phyloP scores from a whole-genome alignment of 2,113 vertebrate genomes.

The Jaculus jaculus region DNA sequence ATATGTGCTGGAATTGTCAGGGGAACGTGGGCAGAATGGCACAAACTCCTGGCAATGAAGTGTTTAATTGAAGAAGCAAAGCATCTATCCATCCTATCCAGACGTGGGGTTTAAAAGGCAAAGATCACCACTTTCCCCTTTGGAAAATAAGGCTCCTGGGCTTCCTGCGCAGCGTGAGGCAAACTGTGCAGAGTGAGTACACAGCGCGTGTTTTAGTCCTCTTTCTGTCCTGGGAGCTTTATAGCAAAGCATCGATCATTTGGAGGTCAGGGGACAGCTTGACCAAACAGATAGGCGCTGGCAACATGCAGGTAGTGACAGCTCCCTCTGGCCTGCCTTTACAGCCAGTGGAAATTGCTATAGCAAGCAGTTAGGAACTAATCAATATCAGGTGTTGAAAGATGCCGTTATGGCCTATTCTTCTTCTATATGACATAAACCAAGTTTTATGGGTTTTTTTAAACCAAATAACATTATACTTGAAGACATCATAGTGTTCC shows the following conservation, averaged over 20 bases:
- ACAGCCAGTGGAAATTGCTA: neutral
- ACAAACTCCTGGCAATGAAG: neutral
- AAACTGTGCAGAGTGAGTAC: neutral
- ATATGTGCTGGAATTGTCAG: neutral
- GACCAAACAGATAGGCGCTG: neutral
- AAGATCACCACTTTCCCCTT: neutral
- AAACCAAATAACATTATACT: neutral
- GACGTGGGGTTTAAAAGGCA: neutral
- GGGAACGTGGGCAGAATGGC: neutral
- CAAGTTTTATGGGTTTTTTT: neutral
- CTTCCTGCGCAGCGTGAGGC: neutral
- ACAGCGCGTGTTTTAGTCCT: neutral
- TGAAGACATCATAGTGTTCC: neutral
- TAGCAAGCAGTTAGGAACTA: neutral
- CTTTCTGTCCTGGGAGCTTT: neutral
- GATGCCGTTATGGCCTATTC: neutral
- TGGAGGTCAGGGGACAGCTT: neutral
- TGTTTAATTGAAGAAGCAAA: slow-evolving; percentile 59
- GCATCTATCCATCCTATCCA: slow-evolving; percentile 37
- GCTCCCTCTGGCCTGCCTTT: neutral
- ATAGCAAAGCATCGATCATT: neutral
- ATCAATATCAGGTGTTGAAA: slow-evolving; percentile 41
- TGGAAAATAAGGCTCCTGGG: neutral
- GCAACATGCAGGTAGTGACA: neutral
- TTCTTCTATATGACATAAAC: neutral